phyloP scores from a whole-genome alignment of 1,140 invertebrate species.

The Nephila pilipes region DNA sequence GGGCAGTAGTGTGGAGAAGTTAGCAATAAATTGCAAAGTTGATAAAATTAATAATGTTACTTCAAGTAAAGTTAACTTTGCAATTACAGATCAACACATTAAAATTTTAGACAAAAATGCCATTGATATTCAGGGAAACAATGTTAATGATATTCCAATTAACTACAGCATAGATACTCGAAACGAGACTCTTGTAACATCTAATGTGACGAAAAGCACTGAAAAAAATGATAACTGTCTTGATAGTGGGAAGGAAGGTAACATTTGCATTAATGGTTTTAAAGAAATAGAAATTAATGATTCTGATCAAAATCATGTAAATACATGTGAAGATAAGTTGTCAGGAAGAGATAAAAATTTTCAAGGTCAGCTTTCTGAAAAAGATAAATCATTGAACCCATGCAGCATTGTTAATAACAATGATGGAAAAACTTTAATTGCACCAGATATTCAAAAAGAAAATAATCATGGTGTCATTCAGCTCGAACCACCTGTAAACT shows the following conservation, averaged over 20 bases:
- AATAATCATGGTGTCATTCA: background rate
- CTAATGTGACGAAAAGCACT: background rate
- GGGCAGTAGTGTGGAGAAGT: background rate
- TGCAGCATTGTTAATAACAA: background rate
- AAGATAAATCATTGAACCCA: background rate
- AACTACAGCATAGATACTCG: background rate
- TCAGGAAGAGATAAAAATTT: background rate
- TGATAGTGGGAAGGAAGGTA: background rate
- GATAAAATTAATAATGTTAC: constrained; percentile 18
- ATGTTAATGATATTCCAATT: background rate
- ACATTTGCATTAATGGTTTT: constrained; percentile 23
- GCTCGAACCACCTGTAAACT: background rate
- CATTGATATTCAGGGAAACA: constrained; percentile 12
- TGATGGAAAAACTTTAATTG: background rate
- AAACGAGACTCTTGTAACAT: background rate
- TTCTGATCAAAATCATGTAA: background rate
- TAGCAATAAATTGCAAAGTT: background rate
- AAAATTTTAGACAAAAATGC: background rate
- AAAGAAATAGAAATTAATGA: constrained; percentile 21
- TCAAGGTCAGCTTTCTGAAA: background rate
- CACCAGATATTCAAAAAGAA: background rate
- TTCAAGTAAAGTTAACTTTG: background rate
- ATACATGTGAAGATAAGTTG: background rate
- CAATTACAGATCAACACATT: background rate
- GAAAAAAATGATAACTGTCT: background rate